phyloP scores from a whole-genome alignment of 2,113 vertebrate genomes.

The Nycticebus coucang region DNA sequence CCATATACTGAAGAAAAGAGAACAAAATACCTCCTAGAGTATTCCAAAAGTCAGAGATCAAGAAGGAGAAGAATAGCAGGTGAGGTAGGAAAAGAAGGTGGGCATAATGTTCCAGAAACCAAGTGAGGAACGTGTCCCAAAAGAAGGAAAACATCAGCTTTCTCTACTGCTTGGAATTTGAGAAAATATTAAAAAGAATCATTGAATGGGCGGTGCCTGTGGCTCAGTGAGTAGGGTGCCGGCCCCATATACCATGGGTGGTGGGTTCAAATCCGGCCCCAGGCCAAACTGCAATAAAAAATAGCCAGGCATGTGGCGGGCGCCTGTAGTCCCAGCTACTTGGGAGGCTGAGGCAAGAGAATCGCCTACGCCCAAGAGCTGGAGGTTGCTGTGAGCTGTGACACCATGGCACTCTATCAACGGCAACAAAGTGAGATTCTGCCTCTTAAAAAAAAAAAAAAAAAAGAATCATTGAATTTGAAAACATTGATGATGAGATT shows the following conservation, averaged over 20 bases:
- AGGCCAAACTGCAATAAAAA: too few species aligned
- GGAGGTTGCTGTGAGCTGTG: too few species aligned
- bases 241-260: too few species aligned
- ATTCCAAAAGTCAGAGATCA: slow-evolving; percentile 22
- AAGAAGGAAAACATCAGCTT: not conserved
- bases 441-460: too few species aligned
- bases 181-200: not conserved
- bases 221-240: too few species aligned
- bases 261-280: too few species aligned
- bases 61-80: not conserved
- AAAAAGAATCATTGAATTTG: not conserved
- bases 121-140: not conserved
- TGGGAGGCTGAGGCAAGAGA: too few species aligned
- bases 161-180: not conserved
- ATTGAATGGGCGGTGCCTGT: not conserved
- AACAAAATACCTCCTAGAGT: not conserved
- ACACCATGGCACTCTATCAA: too few species aligned
- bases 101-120: not conserved
- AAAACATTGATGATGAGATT: not conserved
- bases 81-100: not conserved
- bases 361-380: too few species aligned
- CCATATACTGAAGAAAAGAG: not conserved
- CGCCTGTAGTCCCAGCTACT: too few species aligned
- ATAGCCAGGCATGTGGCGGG: too few species aligned
- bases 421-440: too few species aligned